phyloP scores from a whole-genome alignment of 2,113 vertebrate species.

The Galeopterus variegatus region DNA sequence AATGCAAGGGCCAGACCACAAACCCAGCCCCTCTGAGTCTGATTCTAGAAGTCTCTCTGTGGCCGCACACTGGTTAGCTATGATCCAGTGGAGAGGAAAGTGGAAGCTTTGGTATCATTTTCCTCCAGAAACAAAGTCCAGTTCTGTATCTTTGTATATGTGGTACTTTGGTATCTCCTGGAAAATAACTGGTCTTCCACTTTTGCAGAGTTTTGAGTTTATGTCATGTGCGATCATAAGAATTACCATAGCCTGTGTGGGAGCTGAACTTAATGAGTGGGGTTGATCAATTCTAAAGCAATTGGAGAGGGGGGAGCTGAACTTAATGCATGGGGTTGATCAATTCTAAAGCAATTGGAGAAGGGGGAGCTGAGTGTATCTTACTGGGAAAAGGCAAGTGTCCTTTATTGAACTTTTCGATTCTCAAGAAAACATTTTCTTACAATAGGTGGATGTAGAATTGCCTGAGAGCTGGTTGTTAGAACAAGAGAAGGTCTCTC shows the following conservation, averaged over 20 bases:
- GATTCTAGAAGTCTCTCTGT: background rate
- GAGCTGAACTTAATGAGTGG: background rate
- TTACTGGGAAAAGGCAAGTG: constrained; percentile 37
- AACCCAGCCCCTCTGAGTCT: background rate
- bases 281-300: constrained; percentile 21
- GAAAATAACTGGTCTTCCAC: background rate
- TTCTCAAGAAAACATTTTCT: constrained; percentile 5
- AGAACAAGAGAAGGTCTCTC: background rate
- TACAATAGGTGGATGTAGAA: background rate
- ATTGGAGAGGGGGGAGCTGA: background rate
- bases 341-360: constrained; percentile 38
- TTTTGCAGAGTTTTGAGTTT: background rate
- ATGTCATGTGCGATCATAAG: background rate
- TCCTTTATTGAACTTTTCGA: constrained; percentile 31
- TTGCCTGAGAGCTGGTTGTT: background rate
- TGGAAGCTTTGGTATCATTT: background rate
- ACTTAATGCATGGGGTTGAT: background rate
- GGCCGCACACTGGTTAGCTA: too few relatives aligned
- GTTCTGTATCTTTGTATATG: background rate
- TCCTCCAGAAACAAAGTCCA: background rate
- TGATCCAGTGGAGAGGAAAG: background rate
- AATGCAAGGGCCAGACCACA: background rate
- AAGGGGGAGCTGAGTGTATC: background rate
- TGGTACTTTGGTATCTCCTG: background rate
- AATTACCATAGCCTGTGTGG: background rate